Evolutionary conservation across 2,113 vertebrate species (phyloP).

Genomic region (Nipponia nippon): DNA sequence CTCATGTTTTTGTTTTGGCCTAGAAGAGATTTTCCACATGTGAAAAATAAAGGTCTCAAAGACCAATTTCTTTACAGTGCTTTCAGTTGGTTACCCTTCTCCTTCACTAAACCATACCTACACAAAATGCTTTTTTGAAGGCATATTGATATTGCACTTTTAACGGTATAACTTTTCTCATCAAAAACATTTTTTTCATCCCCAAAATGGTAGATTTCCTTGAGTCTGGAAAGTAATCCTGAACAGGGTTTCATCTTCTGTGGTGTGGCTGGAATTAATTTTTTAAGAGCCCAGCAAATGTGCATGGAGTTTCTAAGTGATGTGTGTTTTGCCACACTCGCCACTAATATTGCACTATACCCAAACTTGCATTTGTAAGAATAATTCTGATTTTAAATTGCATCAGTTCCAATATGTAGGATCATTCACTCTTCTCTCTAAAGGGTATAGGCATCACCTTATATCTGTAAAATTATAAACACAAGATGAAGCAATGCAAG

Average conservation of each 20-base stretch:
- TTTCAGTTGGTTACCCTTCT: background rate
- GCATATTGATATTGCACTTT: background rate
- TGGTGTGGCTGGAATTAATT: background rate
- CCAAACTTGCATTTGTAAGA: background rate
- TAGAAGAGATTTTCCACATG: background rate
- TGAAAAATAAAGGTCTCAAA: background rate
- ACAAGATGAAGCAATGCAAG: background rate
- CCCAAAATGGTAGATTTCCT: background rate
- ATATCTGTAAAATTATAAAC: background rate
- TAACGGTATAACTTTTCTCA: background rate
- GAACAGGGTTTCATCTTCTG: background rate
- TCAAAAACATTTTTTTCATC: slow-evolving; percentile 7
- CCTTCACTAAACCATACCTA: slow-evolving; percentile 1
- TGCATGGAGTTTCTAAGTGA: background rate
- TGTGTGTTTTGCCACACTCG: background rate
- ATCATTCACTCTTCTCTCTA: no score
- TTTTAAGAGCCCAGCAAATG: background rate
- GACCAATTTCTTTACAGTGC: background rate
- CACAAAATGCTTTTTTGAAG: slow-evolving; percentile 20
- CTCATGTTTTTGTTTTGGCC: background rate
- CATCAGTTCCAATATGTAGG: background rate
- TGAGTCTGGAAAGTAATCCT: background rate
- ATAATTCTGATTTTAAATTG: background rate
- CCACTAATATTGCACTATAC: background rate
- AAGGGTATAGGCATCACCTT: background rate